A percentile compares a stretch with the other conserved stretches of the same genome.
Evolutionary conservation across 1,140 invertebrate genomes (phyloP).

Genomic region (Cotesia glomerata): DNA sequence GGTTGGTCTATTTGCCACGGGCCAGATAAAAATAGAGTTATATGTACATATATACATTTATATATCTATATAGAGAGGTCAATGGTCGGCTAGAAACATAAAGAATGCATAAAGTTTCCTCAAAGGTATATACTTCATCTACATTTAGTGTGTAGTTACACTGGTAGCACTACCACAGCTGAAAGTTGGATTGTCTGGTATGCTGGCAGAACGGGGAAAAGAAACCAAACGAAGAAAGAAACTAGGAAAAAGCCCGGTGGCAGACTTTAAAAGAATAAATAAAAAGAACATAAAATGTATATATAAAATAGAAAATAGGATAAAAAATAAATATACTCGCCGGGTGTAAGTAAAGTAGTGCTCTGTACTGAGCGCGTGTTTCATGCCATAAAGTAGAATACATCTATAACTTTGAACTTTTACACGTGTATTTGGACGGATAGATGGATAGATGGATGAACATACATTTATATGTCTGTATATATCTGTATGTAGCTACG

Average conservation of each 20-base stretch:
- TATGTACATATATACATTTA: neutral
- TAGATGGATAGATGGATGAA: too few relatives aligned
- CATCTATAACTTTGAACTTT: neutral
- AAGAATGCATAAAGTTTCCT: slow-evolving; percentile 29
- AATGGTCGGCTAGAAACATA: slow-evolving; percentile 19
- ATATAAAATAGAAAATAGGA: neutral
- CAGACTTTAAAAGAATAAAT: neutral
- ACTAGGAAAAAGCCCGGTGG: neutral
- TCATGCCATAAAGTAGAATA: neutral
- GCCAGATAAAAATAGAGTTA: slow-evolving; percentile 22
- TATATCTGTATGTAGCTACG: neutral
- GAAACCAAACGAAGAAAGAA: neutral
- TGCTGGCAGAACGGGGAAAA: neutral
- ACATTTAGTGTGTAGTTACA: neutral
- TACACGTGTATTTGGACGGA: too few relatives aligned
- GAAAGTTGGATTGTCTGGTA: slow-evolving; percentile 12
- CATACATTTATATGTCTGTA: neutral
- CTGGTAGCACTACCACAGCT: neutral
- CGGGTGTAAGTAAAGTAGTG: neutral
- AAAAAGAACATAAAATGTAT: neutral
- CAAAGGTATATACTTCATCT: neutral
- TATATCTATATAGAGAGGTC: neutral
- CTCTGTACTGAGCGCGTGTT: neutral
- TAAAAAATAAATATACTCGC: neutral
- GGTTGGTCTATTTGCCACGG: slow-evolving; percentile 1